Conservation (phyloP, 2,888 invertebrate species). For the Lampropteryx suffumata region DNA sequence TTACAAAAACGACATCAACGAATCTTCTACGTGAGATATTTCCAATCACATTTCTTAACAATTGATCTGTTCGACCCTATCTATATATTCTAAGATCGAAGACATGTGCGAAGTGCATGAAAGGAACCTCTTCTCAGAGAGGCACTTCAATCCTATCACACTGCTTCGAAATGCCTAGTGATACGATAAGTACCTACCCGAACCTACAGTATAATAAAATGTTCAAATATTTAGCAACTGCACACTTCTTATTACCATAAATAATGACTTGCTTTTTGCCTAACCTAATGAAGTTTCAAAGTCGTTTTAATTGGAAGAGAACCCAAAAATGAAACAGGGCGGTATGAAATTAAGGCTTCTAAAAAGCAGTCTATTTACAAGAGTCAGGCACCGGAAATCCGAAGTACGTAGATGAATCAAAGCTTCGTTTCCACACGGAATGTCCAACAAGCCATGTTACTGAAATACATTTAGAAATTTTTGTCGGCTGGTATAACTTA, state of each 20-base stretch:
- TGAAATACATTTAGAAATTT: background rate
- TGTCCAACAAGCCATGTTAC: constrained; percentile 4
- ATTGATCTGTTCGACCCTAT: no score
- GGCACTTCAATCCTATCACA: no score
- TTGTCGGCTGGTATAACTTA: no score
- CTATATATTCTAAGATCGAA: no score
- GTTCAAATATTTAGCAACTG: background rate
- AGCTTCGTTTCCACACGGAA: constrained; percentile 3
- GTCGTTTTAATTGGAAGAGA: constrained; percentile 20
- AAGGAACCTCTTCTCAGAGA: no score
- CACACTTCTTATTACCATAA: constrained; percentile 1
- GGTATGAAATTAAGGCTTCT: constrained; percentile 26
- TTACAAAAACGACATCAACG: no score
- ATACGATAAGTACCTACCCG: no score
- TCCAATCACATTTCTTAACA: no score
- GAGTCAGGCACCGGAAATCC: constrained; percentile 18
- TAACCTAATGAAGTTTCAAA: constrained; percentile 11
- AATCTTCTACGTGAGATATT: no score
- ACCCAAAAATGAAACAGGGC: constrained; percentile 24
- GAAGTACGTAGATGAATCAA: constrained; percentile 10
- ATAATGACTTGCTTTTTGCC: constrained; percentile 9
- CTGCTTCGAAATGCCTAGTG: no score
- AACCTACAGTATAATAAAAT: no score
- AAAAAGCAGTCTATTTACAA: constrained; percentile 22
- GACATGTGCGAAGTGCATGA: no score